Conservation (phyloP, 2,113 vertebrate genomes). For the Strigops habroptila region DNA sequence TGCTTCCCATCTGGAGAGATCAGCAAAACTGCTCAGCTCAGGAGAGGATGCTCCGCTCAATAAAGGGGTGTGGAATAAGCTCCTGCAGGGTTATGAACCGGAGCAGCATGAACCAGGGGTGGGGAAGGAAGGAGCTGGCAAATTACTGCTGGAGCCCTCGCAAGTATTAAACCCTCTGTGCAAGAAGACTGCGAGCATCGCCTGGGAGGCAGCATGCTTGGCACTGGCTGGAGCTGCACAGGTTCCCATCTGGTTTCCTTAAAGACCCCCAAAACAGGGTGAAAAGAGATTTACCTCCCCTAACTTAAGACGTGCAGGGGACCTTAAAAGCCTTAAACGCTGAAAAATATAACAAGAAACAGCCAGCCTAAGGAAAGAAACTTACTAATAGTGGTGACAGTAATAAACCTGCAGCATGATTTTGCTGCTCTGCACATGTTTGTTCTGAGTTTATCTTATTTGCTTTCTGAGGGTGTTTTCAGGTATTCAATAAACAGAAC, state of each 20-base stretch:
- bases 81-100: not conserved
- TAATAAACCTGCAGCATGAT: not conserved
- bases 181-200: fast-evolving
- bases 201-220: not conserved
- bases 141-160: not conserved
- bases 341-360: not conserved
- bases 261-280: not conserved
- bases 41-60: not conserved
- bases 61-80: not conserved
- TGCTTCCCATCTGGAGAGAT: not conserved
- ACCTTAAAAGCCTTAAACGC: not conserved
- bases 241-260: not conserved
- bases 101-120: not conserved
- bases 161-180: not conserved
- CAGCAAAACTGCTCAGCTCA: not conserved
- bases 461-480: conserved; percentile 14
- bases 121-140: not conserved
- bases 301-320: not conserved
- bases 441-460: conserved; percentile 1
- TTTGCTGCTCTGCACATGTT: not conserved
- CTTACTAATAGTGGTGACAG: not conserved
- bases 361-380: not conserved
- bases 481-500: not conserved
- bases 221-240: fast-evolving
- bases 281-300: not conserved